Conservation (phyloP, 2,113 vertebrate species). For the Neotoma lepida region DNA sequence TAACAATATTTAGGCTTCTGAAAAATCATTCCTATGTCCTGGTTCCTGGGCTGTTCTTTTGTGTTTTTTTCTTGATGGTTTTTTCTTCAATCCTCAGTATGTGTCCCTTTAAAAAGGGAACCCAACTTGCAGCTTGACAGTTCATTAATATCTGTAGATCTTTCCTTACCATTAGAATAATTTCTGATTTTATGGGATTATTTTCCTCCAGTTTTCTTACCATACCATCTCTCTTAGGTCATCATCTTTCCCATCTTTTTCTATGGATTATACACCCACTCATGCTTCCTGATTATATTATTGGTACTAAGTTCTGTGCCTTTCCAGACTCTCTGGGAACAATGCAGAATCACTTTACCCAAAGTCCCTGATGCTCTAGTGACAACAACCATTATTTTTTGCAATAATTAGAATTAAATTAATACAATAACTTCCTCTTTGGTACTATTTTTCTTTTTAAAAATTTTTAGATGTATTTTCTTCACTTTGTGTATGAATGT, state of each 20-base stretch:
- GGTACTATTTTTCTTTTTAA: not conserved
- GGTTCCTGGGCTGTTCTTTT: not conserved
- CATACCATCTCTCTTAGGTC: not conserved
- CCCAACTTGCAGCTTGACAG: not conserved
- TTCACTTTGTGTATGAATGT: not conserved
- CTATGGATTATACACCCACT: not conserved
- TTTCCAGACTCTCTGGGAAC: not conserved
- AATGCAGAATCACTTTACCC: not conserved
- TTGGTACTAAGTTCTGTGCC: not conserved
- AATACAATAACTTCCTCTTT: not conserved
- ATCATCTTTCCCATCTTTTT: not conserved
- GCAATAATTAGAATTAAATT: not conserved
- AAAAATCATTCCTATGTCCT: not conserved
- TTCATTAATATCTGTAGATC: slow-evolving; percentile 27
- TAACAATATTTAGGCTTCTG: not conserved
- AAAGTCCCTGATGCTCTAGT: not conserved
- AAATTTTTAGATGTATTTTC: not conserved
- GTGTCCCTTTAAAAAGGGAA: slow-evolving; percentile 52
- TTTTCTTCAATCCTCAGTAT: slow-evolving; percentile 54
- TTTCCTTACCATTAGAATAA: slow-evolving; percentile 45
- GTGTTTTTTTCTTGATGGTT: slow-evolving; percentile 5
- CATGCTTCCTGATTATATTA: not conserved
- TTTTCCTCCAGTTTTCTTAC: not conserved
- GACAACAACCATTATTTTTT: not conserved
- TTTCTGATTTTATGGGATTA: not conserved